Evolutionary conservation across 2,797 vertebrate genomes (phyloP).

Genomic region (Ispidina picta): DNA sequence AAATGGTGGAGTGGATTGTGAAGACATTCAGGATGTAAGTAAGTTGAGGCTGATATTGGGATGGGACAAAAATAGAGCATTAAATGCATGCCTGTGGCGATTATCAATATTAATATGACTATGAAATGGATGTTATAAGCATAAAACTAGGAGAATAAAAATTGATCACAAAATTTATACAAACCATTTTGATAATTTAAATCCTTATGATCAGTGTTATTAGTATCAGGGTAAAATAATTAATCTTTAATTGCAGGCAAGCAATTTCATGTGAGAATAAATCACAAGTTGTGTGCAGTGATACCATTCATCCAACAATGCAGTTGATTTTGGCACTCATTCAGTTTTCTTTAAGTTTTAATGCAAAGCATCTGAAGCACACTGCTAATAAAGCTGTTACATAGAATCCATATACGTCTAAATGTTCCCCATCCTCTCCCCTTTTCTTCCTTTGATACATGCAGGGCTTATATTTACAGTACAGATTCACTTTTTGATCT

Average conservation of each 20-base stretch:
- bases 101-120: slow-evolving; percentile 2
- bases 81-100: not conserved
- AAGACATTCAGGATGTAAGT: not conserved
- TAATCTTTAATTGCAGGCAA: slow-evolving; percentile 23
- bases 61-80: not conserved
- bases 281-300: not conserved
- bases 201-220: slow-evolving; percentile 16
- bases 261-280: slow-evolving; percentile 44
- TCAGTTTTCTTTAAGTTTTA: slow-evolving; percentile 22
- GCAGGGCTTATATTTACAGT: slow-evolving; percentile 28
- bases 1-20: not conserved
- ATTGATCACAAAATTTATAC: not conserved
- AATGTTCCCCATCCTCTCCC: not conserved
- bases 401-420: not conserved
- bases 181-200: slow-evolving; percentile 24
- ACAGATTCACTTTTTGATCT: slow-evolving; percentile 42
- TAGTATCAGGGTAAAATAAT: slow-evolving; percentile 19
- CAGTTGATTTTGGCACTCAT: slow-evolving; percentile 34
- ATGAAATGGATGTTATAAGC: not conserved
- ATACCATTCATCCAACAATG: slow-evolving; percentile 15
- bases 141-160: slow-evolving; percentile 30
- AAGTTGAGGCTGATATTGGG: not conserved
- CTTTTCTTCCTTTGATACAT: not conserved
- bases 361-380: slow-evolving; percentile 42
- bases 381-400: slow-evolving; percentile 31